Base-by-base conservation (phyloP, 2,888 invertebrate species). In the Torymus auratus region DNA sequence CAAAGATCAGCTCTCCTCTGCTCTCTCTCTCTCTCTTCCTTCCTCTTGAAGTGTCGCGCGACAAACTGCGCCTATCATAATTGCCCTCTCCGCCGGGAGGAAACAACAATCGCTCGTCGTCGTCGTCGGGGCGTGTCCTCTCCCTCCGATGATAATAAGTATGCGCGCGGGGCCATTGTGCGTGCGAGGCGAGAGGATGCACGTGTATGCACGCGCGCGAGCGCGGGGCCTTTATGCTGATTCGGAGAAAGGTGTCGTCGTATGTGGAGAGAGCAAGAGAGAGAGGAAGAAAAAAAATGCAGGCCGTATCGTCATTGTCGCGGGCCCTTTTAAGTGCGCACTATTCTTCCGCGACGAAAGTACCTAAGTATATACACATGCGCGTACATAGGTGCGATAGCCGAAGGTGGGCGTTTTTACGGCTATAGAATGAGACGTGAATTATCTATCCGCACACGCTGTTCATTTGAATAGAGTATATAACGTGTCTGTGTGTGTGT, bases 401-500 rank as follows among this genome's bases (percentile, higher is more conserved):
- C 7, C 10, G 1, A 13, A 12, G 69, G 70, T 71, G 60, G 71
- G 71, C 60, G n/a, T 71, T 20, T 52, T 60, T 61, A 17, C 50
- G 58, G 23, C 14, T 50, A 41, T 41, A 41, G 71, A 71, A 70
- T 50, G 60, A 61, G 71, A 71, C 60, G 60, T 71, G 60, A 71
- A 71, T 71, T 71, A 71, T 71, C 60, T 71, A 67, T 67, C 17
- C 20, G 12, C 12, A 61, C 11, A 17, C 60, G 11, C 5, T 5
- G 55, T 20, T 73, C 73, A 41, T 73, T 73, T 73, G 17, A 73
- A 73, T 73, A 73, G 64, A 56, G 53, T 12, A 28, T 12, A 28
- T 53, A 41, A 7, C 1, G 41, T 41, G 7, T 41, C 7, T 41
- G 7, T 28, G 7, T 28, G 4, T 28, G 7, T 7, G 28, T 28